phyloP scores from a whole-genome alignment of 2,113 vertebrate species.

The Halichoeres trimaculatus region DNA sequence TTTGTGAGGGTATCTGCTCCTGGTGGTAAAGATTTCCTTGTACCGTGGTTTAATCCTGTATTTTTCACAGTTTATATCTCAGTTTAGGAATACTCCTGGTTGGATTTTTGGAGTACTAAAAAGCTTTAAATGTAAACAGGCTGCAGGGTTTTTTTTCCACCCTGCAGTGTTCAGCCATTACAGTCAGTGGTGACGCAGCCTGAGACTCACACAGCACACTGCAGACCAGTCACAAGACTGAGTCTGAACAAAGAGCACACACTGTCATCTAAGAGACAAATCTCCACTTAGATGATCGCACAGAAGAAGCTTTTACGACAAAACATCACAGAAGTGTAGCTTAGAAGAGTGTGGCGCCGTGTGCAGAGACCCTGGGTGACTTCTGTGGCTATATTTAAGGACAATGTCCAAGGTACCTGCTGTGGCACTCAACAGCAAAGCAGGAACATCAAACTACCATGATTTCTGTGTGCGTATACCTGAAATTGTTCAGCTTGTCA shows the following conservation, averaged over 20 bases:
- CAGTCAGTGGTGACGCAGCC: conserved; percentile 75
- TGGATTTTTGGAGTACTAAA: not conserved
- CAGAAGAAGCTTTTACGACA: conserved; percentile 24
- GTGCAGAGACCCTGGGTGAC: conserved; percentile 21
- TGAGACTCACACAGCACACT: conserved; percentile 71
- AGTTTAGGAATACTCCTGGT: not conserved
- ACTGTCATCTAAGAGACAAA: conserved; percentile 57
- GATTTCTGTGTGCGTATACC: not conserved
- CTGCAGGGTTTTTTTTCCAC: conserved; percentile 63
- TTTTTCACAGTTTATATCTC: not conserved
- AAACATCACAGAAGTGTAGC: conserved; percentile 1
- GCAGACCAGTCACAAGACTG: conserved; percentile 71
- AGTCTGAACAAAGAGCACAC: conserved; percentile 73
- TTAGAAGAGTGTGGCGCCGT: conserved; percentile 9
- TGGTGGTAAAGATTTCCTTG: not conserved
- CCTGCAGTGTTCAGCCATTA: conserved; percentile 72
- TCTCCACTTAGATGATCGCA: conserved; percentile 27
- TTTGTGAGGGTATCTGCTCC: not conserved
- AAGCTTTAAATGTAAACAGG: conserved; percentile 39
- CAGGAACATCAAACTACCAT: conserved; percentile 3
- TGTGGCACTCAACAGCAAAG: conserved; percentile 1
- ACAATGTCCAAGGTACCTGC: not conserved
- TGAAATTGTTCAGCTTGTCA: not conserved
- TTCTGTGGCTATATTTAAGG: not conserved
- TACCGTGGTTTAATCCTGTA: too few relatives aligned